Conservation (phyloP, 1,140 invertebrate genomes). For the Pachypeltis micranthus region DNA sequence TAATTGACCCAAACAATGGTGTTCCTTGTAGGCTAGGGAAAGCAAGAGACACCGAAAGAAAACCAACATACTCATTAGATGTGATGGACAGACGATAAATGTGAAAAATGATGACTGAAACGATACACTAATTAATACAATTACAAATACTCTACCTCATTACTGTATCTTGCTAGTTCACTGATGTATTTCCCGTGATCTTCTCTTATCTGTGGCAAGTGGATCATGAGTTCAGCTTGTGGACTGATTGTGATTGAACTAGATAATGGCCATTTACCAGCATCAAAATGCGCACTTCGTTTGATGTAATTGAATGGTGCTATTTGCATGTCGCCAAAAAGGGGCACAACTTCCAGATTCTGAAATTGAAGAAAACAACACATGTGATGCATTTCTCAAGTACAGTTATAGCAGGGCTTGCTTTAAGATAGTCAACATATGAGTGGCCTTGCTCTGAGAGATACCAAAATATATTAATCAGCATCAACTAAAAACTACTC, state of each 20-base stretch:
- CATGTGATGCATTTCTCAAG: too few species aligned
- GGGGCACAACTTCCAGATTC: conserved; percentile 92
- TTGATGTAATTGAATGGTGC: conserved; percentile 98
- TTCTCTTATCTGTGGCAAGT: conserved; percentile 86
- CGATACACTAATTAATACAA: neutral
- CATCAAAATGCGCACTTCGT: conserved; percentile 87
- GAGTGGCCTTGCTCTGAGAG: too few species aligned
- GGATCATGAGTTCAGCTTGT: conserved; percentile 92
- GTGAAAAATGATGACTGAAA: conserved; percentile 8
- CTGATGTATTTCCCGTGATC: conserved; percentile 97
- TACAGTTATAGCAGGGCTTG: too few species aligned
- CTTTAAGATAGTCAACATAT: too few species aligned
- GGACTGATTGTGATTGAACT: conserved; percentile 68
- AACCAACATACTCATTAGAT: conserved; percentile 2
- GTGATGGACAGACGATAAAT: neutral
- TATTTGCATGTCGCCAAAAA: conserved; percentile 99
- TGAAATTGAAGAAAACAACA: conserved; percentile 29
- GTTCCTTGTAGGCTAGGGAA: too few species aligned
- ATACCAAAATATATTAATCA: too few species aligned
- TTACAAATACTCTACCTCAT: conserved; percentile 52
- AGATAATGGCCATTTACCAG: conserved; percentile 82
- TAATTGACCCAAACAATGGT: too few species aligned
- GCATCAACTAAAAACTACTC: too few species aligned
- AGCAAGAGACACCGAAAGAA: too few species aligned
- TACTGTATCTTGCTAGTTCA: conserved; percentile 88